Conservation (phyloP, 2,113 vertebrate species). For the Blennius ocellaris region DNA sequence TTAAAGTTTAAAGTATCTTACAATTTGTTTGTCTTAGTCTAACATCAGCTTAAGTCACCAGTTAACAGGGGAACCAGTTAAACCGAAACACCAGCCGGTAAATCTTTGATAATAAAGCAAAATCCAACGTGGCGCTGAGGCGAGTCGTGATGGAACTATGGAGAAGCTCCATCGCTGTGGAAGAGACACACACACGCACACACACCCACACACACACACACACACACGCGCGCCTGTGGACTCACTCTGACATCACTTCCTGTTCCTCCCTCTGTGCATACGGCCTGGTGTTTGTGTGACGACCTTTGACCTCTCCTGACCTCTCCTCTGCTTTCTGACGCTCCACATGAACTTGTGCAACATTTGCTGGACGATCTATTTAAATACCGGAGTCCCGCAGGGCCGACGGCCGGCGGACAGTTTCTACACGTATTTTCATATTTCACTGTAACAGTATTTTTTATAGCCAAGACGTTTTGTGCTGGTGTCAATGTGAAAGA, state of each 20-base stretch:
- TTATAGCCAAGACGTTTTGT: conserved; percentile 71
- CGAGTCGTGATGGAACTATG: too few species aligned
- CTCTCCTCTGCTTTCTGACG: conserved; percentile 34
- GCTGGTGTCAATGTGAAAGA: conserved; percentile 62
- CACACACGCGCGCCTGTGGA: conserved; percentile 54
- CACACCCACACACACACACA: conserved; percentile 1
- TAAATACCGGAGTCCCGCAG: conserved; percentile 49
- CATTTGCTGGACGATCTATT: conserved; percentile 82
- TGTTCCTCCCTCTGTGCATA: conserved; percentile 27
- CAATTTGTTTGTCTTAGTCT: too few species aligned
- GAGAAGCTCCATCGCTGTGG: too few species aligned
- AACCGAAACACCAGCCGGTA: too few species aligned
- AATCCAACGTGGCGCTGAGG: too few species aligned
- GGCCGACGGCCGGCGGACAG: conserved; percentile 40
- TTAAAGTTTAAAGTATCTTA: too few species aligned
- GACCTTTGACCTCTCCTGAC: neutral
- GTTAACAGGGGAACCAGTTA: too few species aligned
- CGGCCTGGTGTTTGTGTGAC: conserved; percentile 8
- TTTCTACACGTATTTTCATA: conserved; percentile 80
- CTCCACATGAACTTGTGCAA: conserved; percentile 77
- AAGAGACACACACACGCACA: conserved; percentile 3
- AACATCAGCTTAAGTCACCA: too few species aligned
- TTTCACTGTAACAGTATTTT: conserved; percentile 78
- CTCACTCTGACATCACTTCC: conserved; percentile 47
- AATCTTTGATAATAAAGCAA: too few species aligned